These are phyloP conservation scores for Clistopyga incitator DNA, from an alignment of 2,888 invertebrate species.

Conservation along the genomic window DNA sequence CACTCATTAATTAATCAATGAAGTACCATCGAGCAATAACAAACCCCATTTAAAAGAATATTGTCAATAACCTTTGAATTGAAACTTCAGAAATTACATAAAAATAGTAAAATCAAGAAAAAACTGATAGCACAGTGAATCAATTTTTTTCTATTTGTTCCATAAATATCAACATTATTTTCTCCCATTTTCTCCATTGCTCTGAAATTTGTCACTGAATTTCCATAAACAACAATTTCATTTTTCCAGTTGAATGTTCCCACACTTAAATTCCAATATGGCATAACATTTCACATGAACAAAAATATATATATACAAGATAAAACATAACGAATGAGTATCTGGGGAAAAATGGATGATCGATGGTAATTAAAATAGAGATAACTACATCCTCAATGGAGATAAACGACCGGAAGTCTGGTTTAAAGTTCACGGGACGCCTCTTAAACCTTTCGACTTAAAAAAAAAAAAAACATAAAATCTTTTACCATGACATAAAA, in stretches of 20 bases:
- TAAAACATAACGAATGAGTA: too few species aligned
- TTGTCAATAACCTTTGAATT: background rate
- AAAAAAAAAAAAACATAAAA: too few species aligned
- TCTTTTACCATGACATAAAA: too few species aligned
- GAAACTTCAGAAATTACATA: background rate
- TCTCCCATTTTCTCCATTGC: too few species aligned
- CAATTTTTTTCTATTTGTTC: too few species aligned
- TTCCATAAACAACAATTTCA: too few species aligned
- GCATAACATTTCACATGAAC: too few species aligned
- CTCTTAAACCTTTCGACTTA: background rate
- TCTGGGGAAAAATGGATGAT: too few species aligned
- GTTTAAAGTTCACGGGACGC: constrained; percentile 12
- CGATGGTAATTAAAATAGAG: too few species aligned
- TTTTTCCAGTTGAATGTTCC: background rate
- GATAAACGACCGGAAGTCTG: constrained; percentile 22
- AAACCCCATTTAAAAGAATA: background rate
- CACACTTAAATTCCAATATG: background rate
- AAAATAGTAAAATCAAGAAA: background rate
- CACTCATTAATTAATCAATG: background rate
- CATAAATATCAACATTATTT: background rate
- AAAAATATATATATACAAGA: too few species aligned
- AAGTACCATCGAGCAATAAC: background rate
- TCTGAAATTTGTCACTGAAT: too few species aligned
- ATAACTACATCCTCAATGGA: background rate
- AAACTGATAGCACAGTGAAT: background rate